Percentiles rank a stretch among this genome's conserved stretches.
Conservation (phyloP, 2,797 vertebrate genomes). For the Tokudaia muenninki region DNA sequence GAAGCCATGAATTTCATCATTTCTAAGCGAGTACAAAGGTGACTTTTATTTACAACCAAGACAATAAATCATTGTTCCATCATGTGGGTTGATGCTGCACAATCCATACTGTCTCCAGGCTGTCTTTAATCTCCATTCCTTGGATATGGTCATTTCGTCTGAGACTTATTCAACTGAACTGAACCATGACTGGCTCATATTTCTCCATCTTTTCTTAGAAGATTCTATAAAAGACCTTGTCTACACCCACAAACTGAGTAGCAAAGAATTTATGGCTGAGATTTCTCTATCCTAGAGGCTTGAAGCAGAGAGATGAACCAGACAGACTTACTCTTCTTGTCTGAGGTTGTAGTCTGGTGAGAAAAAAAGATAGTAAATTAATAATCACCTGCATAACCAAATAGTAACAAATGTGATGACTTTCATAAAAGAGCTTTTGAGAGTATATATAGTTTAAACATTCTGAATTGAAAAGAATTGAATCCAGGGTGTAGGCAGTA, state of each 20-base stretch:
- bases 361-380: slow-evolving; percentile 35
- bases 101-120: background rate
- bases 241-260: background rate
- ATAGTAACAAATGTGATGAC: background rate
- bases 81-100: background rate
- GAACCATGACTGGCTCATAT: slow-evolving; percentile 66
- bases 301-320: background rate
- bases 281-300: slow-evolving; percentile 26
- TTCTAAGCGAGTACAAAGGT: slow-evolving; percentile 8
- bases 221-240: slow-evolving; percentile 59
- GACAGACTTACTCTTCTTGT: background rate
- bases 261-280: slow-evolving; percentile 46
- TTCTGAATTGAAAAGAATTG: background rate
- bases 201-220: slow-evolving; percentile 67
- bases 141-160: slow-evolving; percentile 44
- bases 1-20: background rate
- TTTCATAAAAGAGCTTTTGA: background rate
- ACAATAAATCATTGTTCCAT: slow-evolving; percentile 29
- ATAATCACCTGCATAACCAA: background rate
- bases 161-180: slow-evolving; percentile 60
- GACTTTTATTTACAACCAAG: slow-evolving; percentile 27
- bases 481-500: background rate
- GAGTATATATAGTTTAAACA: background rate
- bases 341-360: background rate
- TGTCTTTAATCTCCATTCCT: slow-evolving; percentile 56